These are phyloP conservation scores for Heteromurus nitidus DNA, from an alignment of 2,888 invertebrate species.

Conservation along the genomic window DNA sequence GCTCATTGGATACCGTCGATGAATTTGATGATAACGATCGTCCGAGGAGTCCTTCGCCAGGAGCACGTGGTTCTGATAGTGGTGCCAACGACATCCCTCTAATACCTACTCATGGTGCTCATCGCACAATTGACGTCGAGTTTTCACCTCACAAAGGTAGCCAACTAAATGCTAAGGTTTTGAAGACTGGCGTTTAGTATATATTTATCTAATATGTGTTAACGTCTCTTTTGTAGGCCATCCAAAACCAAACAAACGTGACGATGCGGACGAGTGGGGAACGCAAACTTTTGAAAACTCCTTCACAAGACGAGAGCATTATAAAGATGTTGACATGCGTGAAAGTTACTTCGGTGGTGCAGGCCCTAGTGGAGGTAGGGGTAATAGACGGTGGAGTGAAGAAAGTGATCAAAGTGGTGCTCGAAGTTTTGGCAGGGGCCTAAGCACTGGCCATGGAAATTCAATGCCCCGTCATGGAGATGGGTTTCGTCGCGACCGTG, in stretches of 20 bases:
- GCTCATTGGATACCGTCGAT: slow-evolving; percentile 29
- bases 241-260: background rate
- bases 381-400: slow-evolving; percentile 46
- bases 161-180: background rate
- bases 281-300: slow-evolving; percentile 6
- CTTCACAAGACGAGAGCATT: slow-evolving; percentile 40
- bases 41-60: slow-evolving; percentile 71
- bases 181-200: too few species aligned
- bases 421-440: slow-evolving; percentile 27
- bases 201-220: too few species aligned
- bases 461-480: slow-evolving; percentile 39
- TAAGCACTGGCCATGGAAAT: background rate
- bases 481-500: slow-evolving; percentile 31
- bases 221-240: slow-evolving; percentile 16
- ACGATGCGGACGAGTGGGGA: slow-evolving; percentile 45
- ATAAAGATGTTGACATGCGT: slow-evolving; percentile 57
- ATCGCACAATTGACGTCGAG: slow-evolving; percentile 51
- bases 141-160: slow-evolving; percentile 29
- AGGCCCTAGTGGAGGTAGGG: slow-evolving; percentile 24
- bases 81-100: slow-evolving; percentile 34
- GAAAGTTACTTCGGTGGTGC: slow-evolving; percentile 12
- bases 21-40: slow-evolving; percentile 63
- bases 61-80: slow-evolving; percentile 21
- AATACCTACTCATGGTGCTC: slow-evolving; percentile 53
- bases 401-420: slow-evolving; percentile 44